Conservation (phyloP, 2,113 vertebrate genomes). For the Halcyon malimbica region DNA sequence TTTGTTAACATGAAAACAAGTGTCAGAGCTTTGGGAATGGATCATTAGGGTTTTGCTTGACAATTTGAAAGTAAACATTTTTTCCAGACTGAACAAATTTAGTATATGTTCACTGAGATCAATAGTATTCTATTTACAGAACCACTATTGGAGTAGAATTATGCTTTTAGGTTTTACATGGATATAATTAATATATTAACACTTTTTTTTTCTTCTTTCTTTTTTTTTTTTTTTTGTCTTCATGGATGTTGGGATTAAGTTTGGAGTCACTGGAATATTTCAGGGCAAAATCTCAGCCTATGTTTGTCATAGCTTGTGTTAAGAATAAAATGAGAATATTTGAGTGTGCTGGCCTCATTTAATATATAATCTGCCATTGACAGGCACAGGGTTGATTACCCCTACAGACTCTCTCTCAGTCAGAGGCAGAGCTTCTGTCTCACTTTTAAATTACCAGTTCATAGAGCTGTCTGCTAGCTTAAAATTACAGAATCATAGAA, state of each 20-base stretch:
- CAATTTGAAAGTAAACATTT: background rate
- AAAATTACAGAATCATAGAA: background rate
- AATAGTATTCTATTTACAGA: background rate
- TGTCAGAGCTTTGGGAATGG: background rate
- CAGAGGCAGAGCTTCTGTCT: background rate
- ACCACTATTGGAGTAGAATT: background rate
- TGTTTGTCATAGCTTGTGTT: background rate
- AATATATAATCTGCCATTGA: background rate
- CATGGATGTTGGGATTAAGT: background rate
- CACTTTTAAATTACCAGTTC: background rate
- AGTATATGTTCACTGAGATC: background rate
- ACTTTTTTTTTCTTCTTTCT: fast-evolving
- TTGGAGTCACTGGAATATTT: background rate
- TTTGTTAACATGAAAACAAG: background rate
- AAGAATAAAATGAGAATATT: background rate
- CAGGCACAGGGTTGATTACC: background rate
- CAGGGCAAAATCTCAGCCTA: background rate
- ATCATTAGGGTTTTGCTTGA: background rate
- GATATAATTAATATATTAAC: background rate
- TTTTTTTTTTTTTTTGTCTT: background rate
- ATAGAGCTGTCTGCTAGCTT: background rate
- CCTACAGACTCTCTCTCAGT: background rate
- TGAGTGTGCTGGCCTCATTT: background rate
- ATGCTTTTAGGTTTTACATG: background rate
- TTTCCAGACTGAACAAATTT: background rate